These are phyloP conservation scores for Drosophila suboccidentalis DNA, from an alignment of 2,888 invertebrate species.

Conservation along the genomic window DNA sequence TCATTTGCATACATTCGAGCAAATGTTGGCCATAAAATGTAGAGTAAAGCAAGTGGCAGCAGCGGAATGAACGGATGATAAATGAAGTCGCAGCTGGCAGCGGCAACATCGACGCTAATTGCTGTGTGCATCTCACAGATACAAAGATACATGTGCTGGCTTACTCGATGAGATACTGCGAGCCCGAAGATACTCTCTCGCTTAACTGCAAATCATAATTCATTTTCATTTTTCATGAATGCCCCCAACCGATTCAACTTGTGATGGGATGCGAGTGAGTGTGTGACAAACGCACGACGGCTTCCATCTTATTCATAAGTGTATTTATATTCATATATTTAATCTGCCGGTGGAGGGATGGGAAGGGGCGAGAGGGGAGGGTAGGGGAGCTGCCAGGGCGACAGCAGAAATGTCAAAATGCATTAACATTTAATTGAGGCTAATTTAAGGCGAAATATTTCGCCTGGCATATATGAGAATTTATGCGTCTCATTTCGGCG, in stretches of 20 bases:
- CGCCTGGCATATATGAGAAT: slow-evolving; percentile 77
- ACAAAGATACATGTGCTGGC: slow-evolving; percentile 24
- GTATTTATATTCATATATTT: slow-evolving; percentile 46
- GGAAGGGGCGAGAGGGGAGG: slow-evolving; percentile 1
- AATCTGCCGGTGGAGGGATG: not conserved
- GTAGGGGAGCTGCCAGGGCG: slow-evolving; percentile 26
- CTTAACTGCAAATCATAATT: slow-evolving; percentile 56
- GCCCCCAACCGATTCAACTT: slow-evolving; percentile 13
- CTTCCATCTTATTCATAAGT: slow-evolving; percentile 44
- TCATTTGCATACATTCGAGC: slow-evolving; percentile 56
- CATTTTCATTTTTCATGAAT: slow-evolving; percentile 61
- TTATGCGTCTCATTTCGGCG: slow-evolving; percentile 73
- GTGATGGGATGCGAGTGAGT: slow-evolving; percentile 29
- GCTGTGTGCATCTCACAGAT: slow-evolving; percentile 63
- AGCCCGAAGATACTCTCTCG: slow-evolving; percentile 32
- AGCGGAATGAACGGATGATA: slow-evolving; percentile 56
- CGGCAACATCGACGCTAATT: slow-evolving; percentile 81
- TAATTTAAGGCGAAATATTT: slow-evolving; percentile 84
- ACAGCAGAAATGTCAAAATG: slow-evolving; percentile 85
- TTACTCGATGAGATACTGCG: slow-evolving; percentile 18
- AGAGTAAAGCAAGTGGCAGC: slow-evolving; percentile 53
- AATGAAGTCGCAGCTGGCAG: slow-evolving; percentile 81
- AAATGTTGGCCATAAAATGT: slow-evolving; percentile 43
- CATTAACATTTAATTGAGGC: slow-evolving; percentile 86
- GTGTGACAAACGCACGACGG: slow-evolving; percentile 48